Evolutionary conservation across 2,888 invertebrate species (phyloP), one percentile per base, ranked within the genome.

Genomic region (Acrobasis repandana): DNA sequence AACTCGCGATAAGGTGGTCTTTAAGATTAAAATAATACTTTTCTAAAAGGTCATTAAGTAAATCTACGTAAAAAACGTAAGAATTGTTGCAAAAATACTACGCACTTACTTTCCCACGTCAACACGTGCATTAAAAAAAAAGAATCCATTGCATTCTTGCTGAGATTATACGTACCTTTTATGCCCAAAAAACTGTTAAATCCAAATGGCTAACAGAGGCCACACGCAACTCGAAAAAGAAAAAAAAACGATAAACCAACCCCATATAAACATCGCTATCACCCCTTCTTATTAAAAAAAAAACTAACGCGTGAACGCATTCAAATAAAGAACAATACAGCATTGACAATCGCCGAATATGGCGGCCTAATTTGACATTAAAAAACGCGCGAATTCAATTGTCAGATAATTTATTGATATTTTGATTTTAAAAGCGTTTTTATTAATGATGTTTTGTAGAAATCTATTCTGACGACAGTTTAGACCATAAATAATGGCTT

Each of bases 331-430:
- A 75, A 82, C 79, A 82, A 83, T 70, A 67, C 66, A 72, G 66
- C 67, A 76, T 77, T 75, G 80, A 85, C 86, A 82, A 83, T 85
- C 75, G 78, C 74, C 78, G 74, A 82, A 79, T 80, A 90, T 86
- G 88, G 86, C 85, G 76, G 84, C 75, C 88, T 90, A 89, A 91
- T 90, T 88, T 90, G 90, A 90, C 88, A 86, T 87, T 86, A 79
- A 85, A 88, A 88, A 87, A 86, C 83, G 89, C 89, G 88, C 85
- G 79, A 85, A 85, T 85, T 84, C 84, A 85, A 88, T 90, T 89
- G 88, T 86, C 79, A 73, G 70, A 77, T 90, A 88, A 90, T 91
- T 89, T 90, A 90, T 91, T 72, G 88, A 86, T 87, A 87, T 89
- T 87, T 79, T 85, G 81, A 82, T 82, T 77, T 78, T 79, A 80